Evolutionary conservation across 2,113 vertebrate species (phyloP), one percentile per base, ranked within the genome.

Genomic region (Axis porcinus): DNA sequence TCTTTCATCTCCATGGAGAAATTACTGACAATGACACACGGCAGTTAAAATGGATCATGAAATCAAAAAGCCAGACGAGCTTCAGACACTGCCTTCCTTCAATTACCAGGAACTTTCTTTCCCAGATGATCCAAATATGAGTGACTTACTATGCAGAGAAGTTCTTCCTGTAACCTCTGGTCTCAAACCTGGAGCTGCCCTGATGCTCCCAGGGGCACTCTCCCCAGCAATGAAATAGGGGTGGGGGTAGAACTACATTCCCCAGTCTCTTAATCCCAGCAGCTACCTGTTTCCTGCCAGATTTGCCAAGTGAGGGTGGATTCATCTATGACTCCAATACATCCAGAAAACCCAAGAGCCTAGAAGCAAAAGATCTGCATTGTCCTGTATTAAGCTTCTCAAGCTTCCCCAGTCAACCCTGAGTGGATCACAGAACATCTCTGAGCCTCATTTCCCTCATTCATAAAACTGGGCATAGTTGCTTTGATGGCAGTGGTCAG

Each of bases 1-100:
- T 50, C 94, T 91, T 96, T 86, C 95, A 84, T 95, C 81, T 98
- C 86, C 60, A 70, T 8, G 57, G 96, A 98, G 86, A 96, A 92
- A 97, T 97, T 62, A 92, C 86, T 50, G 40, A 81, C 81, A n/a
- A 40, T 55, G 87, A 94, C 83, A 91, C 30, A 58, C 30, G 6
- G 23, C 57, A 25, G 89, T 94, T 86, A 93, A 93, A 97, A 93
- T 94, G n/a, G 67, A 81, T 82, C 74, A 55, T 97, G 96, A 98
- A 96, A 95, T 96, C 93, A 93, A 93, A 98, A 93, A 91, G 23
- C 55, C 67, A 83, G 55, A 86, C 19, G 19, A 90, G 54, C 86
- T 47, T 40, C 95, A 92, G 70, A 89, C 47, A 50, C 58, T 0
- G 25, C 43, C 93, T 91, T 79, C 92, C 58, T 86, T 92, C 87